phyloP scores from a whole-genome alignment of 2,113 vertebrate species.

The Pelusios castaneus region DNA sequence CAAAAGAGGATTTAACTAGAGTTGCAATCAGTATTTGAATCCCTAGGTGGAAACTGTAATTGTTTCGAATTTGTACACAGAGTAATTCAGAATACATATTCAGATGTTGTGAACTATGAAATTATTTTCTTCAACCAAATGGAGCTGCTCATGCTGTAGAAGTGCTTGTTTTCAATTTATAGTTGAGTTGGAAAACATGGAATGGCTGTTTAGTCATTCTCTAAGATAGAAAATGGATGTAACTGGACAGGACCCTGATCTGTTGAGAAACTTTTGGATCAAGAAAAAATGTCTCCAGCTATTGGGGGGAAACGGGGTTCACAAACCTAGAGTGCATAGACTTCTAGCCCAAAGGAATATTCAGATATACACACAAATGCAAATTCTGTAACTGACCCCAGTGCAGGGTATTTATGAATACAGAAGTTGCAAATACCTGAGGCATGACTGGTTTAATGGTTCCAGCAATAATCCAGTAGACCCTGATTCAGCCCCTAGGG shows the following conservation, averaged over 20 bases:
- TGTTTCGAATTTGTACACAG: neutral
- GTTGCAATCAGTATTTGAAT: neutral
- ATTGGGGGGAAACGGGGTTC: neutral
- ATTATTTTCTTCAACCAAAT: neutral
- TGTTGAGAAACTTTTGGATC: neutral
- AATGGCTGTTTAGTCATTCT: neutral
- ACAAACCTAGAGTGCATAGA: neutral
- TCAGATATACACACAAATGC: constrained; percentile 14
- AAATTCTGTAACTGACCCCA: neutral
- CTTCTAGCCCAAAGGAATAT: neutral
- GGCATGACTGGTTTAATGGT: neutral
- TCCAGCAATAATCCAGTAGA: neutral
- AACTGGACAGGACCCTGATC: neutral
- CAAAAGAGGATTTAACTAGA: neutral
- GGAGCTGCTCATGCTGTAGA: neutral
- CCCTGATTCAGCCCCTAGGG: neutral
- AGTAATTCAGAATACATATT: neutral
- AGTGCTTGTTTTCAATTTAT: constrained; percentile 12
- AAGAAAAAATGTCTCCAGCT: constrained; percentile 1
- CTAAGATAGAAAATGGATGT: neutral
- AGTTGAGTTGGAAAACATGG: constrained; percentile 17
- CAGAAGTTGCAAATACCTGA: neutral
- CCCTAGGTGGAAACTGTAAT: neutral
- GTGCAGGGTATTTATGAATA: neutral
- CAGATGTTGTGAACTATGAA: neutral